Percentiles rank a stretch among this genome's conserved stretches.
Evolutionary conservation across 1,140 invertebrate species (phyloP).

Genomic region (Hyles vespertilio): DNA sequence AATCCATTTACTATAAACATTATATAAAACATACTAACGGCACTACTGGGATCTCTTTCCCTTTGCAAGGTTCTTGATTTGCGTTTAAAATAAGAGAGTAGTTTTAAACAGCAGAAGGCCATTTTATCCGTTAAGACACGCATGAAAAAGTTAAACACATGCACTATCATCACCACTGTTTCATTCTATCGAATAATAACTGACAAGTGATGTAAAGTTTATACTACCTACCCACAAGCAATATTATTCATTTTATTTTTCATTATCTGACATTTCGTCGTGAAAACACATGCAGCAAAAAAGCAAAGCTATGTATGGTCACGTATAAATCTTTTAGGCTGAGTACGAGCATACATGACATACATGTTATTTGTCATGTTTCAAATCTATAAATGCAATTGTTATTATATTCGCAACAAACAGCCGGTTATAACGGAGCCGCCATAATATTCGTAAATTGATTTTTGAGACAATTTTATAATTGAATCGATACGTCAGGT

Average conservation of each 20-base stretch:
- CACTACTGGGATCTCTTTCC: conserved; percentile 5
- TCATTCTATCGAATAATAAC: not conserved
- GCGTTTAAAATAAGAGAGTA: conserved; percentile 46
- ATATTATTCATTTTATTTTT: not conserved
- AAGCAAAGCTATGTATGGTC: conserved; percentile 1
- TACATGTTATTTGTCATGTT: no score
- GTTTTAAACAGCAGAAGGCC: conserved; percentile 51
- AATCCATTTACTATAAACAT: conserved; percentile 11
- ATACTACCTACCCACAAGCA: conserved; percentile 5
- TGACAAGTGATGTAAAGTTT: conserved; percentile 1
- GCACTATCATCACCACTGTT: conserved; percentile 57
- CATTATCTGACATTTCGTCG: not conserved
- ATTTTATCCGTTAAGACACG: conserved; percentile 50
- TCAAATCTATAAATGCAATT: no score
- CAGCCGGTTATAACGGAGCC: no score
- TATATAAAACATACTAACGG: conserved; percentile 6
- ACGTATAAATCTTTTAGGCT: no score
- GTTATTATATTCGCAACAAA: no score
- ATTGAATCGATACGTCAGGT: no score
- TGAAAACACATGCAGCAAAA: conserved; percentile 4
- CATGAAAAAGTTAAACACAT: conserved; percentile 54
- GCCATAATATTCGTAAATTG: no score
- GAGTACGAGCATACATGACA: no score
- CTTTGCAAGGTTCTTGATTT: conserved; percentile 1
- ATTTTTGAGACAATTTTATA: no score